phyloP scores from a whole-genome alignment of 2,797 vertebrate species.

The Pagetopsis macropterus region DNA sequence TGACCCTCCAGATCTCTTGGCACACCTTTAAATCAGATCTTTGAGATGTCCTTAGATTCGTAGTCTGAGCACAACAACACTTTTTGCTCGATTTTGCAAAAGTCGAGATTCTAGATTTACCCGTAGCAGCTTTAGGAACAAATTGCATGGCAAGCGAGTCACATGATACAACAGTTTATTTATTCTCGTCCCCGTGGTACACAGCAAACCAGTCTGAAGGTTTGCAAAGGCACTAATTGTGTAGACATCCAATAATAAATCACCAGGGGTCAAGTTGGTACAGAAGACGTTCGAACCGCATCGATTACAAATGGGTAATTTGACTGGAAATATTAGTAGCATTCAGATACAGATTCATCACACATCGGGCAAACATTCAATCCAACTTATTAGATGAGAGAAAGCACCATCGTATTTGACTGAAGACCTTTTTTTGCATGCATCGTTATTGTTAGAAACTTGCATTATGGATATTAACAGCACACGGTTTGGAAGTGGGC shows the following conservation, averaged over 20 bases:
- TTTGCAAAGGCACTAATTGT: conserved; percentile 71
- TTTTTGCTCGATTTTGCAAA: too few relatives aligned
- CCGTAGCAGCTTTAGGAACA: conserved; percentile 42
- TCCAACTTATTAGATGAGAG: neutral
- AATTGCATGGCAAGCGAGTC: conserved; percentile 4
- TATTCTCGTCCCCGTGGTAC: conserved; percentile 8
- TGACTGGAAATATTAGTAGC: neutral
- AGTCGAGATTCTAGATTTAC: neutral
- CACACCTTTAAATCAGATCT: neutral
- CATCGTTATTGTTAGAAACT: neutral
- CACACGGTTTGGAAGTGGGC: neutral
- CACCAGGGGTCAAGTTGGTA: neutral
- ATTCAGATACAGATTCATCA: conserved; percentile 21
- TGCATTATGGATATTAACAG: neutral
- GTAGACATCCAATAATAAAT: conserved; percentile 53
- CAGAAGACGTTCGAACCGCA: neutral
- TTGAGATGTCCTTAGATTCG: conserved; percentile 6
- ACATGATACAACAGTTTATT: neutral
- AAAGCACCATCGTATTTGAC: neutral
- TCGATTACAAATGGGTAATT: neutral
- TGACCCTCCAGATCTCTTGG: neutral
- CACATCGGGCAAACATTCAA: conserved; percentile 50
- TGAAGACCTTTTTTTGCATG: neutral
- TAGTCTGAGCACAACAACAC: too few relatives aligned
- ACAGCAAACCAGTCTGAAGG: conserved; percentile 17